phyloP scores from a whole-genome alignment of 2,888 invertebrate species.

The Aphodius sticticus region DNA sequence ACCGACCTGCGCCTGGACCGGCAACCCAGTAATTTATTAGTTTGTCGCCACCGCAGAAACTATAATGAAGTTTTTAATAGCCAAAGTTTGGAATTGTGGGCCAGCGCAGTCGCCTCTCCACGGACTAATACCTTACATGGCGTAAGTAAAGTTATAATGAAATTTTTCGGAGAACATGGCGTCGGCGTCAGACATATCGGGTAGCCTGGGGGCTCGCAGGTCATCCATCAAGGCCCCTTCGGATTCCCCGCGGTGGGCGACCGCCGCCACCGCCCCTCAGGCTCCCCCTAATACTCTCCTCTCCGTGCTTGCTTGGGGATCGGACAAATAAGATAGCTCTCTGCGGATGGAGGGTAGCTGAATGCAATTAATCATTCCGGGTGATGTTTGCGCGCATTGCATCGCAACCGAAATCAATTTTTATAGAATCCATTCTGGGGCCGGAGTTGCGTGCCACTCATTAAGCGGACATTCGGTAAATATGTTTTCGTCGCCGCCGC shows the following conservation, averaged over 20 bases:
- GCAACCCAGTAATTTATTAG: not conserved
- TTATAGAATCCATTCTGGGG: conserved; percentile 18
- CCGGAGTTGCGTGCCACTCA: conserved; percentile 16
- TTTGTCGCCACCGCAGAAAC: conserved; percentile 13
- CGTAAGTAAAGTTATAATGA: conserved; percentile 51
- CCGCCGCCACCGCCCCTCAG: conserved; percentile 36
- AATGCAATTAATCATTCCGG: conserved; percentile 34
- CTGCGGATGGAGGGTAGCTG: conserved; percentile 34
- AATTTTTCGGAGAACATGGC: conserved; percentile 43
- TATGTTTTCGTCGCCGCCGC: conserved; percentile 21
- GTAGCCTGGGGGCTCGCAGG: conserved; percentile 53
- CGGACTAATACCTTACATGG: conserved; percentile 51
- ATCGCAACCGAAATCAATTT: conserved; percentile 31
- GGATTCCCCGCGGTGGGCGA: conserved; percentile 35
- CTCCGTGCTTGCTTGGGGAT: conserved; percentile 35
- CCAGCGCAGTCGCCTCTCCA: conserved; percentile 40
- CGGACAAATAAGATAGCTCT: conserved; percentile 37
- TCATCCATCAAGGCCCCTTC: conserved; percentile 60
- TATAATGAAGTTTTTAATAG: conserved; percentile 29
- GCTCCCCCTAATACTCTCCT: conserved; percentile 30
- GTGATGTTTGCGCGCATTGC: conserved; percentile 31
- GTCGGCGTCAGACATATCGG: conserved; percentile 37
- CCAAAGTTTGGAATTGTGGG: conserved; percentile 31
- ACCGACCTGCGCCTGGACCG: no score
- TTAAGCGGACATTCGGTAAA: conserved; percentile 19